Conservation (phyloP, 2,888 invertebrate genomes). For the Agrotis segetum region DNA sequence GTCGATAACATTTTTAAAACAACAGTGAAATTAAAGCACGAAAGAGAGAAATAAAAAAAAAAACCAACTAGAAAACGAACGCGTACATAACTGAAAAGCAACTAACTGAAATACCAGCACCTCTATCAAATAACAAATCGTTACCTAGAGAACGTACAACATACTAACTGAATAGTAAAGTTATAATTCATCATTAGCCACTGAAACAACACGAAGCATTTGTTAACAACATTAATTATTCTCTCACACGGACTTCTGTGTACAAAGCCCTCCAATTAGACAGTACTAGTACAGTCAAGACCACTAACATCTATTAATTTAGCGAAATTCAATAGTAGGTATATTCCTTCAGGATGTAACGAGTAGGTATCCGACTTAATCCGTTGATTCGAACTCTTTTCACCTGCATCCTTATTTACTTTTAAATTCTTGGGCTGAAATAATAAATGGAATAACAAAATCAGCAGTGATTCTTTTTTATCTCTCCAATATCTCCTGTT, state of each 20-base stretch:
- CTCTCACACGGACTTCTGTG: slow-evolving; percentile 46
- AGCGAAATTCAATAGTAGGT: background rate
- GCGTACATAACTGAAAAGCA: background rate
- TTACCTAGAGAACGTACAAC: slow-evolving; percentile 18
- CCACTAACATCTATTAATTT: background rate
- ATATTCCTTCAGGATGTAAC: background rate
- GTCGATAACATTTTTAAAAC: background rate
- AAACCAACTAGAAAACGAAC: background rate
- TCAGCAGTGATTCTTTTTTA: no score
- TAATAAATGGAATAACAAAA: no score
- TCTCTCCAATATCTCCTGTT: no score
- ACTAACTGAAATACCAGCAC: background rate
- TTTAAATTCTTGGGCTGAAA: no score
- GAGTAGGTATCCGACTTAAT: no score
- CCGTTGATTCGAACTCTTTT: no score
- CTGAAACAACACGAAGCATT: slow-evolving; percentile 51
- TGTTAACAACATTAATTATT: slow-evolving; percentile 64
- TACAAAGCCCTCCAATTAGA: slow-evolving; percentile 59
- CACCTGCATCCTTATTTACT: no score
- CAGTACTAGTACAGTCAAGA: slow-evolving; percentile 24
- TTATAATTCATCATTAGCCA: slow-evolving; percentile 54
- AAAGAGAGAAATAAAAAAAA: no score
- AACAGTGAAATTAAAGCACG: no score
- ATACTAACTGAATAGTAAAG: slow-evolving; percentile 34
- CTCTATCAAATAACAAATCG: slow-evolving; percentile 18